Conservation (phyloP, 2,888 invertebrate species). For the Watsonalla cultraria region DNA sequence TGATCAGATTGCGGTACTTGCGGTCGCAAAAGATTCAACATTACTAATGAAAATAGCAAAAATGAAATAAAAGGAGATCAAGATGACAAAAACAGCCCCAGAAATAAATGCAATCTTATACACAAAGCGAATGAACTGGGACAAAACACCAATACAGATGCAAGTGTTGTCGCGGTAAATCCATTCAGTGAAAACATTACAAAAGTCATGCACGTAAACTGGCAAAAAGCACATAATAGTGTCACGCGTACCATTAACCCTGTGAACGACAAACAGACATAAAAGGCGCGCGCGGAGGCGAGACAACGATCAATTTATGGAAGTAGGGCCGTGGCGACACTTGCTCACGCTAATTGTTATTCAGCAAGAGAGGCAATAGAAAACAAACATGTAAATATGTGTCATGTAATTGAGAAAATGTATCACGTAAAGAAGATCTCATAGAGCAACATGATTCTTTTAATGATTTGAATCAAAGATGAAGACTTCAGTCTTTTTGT, state of each 20-base stretch:
- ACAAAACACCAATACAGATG: neutral
- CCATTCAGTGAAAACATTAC: slow-evolving; percentile 15
- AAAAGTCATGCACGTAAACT: slow-evolving; percentile 15
- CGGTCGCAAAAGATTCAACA: neutral
- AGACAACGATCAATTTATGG: slow-evolving; percentile 17
- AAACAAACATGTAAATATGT: neutral
- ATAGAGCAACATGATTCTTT: too few species aligned
- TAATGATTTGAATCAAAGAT: too few species aligned
- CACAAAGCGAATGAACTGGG: neutral
- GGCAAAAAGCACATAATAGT: slow-evolving; percentile 7
- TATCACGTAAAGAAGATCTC: too few species aligned
- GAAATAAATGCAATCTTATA: neutral
- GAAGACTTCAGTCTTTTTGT: too few species aligned
- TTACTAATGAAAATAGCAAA: neutral
- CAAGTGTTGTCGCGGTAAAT: slow-evolving; percentile 5
- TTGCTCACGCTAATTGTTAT: slow-evolving; percentile 20
- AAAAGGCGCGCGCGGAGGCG: slow-evolving; percentile 8
- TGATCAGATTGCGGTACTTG: neutral
- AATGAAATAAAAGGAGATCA: neutral
- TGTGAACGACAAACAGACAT: slow-evolving; percentile 23
- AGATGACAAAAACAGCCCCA: neutral
- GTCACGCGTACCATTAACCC: slow-evolving; percentile 26
- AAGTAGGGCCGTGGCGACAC: slow-evolving; percentile 12
- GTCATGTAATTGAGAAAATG: too few species aligned
- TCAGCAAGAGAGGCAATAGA: slow-evolving; percentile 15